Evolutionary conservation across 2,113 vertebrate genomes (phyloP), one percentile per base, ranked within the genome.

Genomic region (Tenrec ecaudatus): DNA sequence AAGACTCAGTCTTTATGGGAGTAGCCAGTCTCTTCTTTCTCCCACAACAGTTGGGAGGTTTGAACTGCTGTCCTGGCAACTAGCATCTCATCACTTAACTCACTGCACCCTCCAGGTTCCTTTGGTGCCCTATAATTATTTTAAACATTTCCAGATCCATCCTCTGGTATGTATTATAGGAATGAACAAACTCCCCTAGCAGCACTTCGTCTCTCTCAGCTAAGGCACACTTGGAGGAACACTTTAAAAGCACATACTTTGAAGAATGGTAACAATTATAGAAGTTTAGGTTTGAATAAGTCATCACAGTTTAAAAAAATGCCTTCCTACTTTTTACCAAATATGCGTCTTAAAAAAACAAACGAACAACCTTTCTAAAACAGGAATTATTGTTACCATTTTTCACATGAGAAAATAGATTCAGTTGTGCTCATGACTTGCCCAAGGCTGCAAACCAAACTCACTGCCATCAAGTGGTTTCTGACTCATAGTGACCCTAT

Each of bases 191-290:
- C n/a, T 66, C 43, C 62, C 66, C 23, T 73, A 82, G 25, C 43
- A 93, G 47, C 91, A 57, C 7, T 43, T 38, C 53, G 23, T 78
- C 57, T 84, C 53, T 87, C 62, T 83, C 16, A 62, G 38, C 40
- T 22, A 94, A 89, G 19, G 58, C 53, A 79, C 25, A 25, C 22
- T 80, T 22, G 23, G 94, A 92, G 47, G 93, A 93, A 83, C 6
- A 12, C 86, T 89, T 86, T 58, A 29, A 81, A 86, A 82, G 79
- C 31, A 29, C 14, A 76, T n/a, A 38, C 86, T 93, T 95, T 89
- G 58, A 80, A 88, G n/a, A 88, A 83, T 27, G 66, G 23, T 73
- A 47, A 88, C 92, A 38, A 82, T 89, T 84, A 75, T 23, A 92
- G 58, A 57, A 73, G 60, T 2, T 31, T 73, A 75, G 40, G 58